Percentiles rank a stretch among this genome's conserved stretches.
These are phyloP conservation scores for Cassiopea xamachana DNA, from an alignment of 30 jellyfish, hydroid and myxozoan genomes.

Conservation along the genomic window DNA sequence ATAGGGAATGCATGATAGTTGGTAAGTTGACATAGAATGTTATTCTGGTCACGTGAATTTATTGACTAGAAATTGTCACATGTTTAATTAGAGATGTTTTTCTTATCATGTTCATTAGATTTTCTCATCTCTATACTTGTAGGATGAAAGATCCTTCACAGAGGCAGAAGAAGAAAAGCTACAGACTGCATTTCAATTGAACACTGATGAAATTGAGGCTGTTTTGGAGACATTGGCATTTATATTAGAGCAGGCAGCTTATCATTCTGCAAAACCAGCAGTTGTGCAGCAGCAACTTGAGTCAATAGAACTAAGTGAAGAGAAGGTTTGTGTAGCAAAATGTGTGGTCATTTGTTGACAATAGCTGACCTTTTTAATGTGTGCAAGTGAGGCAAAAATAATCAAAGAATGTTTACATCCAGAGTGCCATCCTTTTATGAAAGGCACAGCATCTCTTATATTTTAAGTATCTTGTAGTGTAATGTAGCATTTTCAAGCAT, in stretches of 20 bases:
- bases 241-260: slow-evolving; percentile 95
- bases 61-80: too few species aligned
- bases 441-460: not conserved
- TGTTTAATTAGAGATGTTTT: too few species aligned
- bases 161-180: slow-evolving; percentile 90
- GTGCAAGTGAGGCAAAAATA: too few species aligned
- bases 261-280: slow-evolving; percentile 90
- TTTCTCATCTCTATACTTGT: not conserved
- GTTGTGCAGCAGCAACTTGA: slow-evolving; percentile 83
- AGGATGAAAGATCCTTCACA: slow-evolving; percentile 95
- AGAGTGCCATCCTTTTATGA: not conserved
- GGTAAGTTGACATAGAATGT: too few species aligned
- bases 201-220: slow-evolving; percentile 74
- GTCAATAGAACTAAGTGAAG: slow-evolving; percentile 58
- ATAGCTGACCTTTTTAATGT: not conserved
- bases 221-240: slow-evolving; percentile 82
- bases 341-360: not conserved
- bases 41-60: too few species aligned
- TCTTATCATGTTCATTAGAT: too few species aligned
- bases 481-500: too few species aligned
- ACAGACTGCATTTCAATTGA: slow-evolving; percentile 82
- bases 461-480: too few species aligned
- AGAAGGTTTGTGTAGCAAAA: slow-evolving; percentile 53
- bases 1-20: too few species aligned
- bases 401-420: too few species aligned